phyloP scores from a whole-genome alignment of 2,888 invertebrate genomes.

The Dryococelus australis region DNA sequence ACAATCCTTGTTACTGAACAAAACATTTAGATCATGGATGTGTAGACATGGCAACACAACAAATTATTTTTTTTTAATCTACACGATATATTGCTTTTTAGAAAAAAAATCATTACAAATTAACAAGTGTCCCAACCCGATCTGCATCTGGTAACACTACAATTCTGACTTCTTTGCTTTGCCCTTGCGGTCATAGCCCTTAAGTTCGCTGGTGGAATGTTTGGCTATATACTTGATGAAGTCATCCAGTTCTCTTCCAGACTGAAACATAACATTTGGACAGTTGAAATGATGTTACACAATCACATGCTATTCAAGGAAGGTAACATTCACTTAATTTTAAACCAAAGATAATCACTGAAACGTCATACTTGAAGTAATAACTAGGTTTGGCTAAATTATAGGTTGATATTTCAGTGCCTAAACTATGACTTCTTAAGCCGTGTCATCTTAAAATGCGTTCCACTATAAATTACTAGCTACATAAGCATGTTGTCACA shows the following conservation, averaged over 20 bases:
- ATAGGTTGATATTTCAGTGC: too few species aligned
- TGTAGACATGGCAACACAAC: background rate
- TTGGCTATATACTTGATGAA: slow-evolving; percentile 94
- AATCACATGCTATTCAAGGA: too few species aligned
- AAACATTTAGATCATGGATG: background rate
- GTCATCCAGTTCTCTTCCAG: slow-evolving; percentile 91
- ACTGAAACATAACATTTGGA: slow-evolving; percentile 62
- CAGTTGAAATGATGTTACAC: too few species aligned
- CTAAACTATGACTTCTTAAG: too few species aligned
- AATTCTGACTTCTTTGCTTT: slow-evolving; percentile 70
- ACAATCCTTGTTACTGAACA: background rate
- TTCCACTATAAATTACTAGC: too few species aligned
- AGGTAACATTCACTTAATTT: too few species aligned
- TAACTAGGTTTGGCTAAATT: too few species aligned
- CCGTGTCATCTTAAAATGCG: too few species aligned
- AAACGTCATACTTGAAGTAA: too few species aligned
- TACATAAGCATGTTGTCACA: too few species aligned
- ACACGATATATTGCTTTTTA: slow-evolving; percentile 31
- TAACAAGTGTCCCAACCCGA: background rate
- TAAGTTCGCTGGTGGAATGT: slow-evolving; percentile 87
- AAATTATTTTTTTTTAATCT: background rate
- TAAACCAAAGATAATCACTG: too few species aligned
- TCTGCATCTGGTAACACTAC: slow-evolving; percentile 54
- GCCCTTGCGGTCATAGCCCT: slow-evolving; percentile 87
- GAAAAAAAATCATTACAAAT: slow-evolving; percentile 27